phyloP scores from a whole-genome alignment of 2,797 vertebrate genomes.

The Knipowitschia caucasica region DNA sequence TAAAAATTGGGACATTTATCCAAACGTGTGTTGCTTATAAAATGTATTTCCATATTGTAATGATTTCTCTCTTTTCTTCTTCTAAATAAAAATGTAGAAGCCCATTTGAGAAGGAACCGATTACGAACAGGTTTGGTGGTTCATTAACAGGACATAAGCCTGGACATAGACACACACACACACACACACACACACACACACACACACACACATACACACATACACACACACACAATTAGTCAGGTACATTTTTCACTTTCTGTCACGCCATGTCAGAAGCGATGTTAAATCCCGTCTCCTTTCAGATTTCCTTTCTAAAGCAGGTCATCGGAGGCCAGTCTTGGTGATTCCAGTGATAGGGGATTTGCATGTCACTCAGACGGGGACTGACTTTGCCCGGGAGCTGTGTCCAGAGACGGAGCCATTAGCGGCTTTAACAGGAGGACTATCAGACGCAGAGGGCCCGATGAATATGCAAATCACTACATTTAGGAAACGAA shows the following conservation, averaged over 20 bases:
- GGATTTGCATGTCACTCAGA: conserved; percentile 72
- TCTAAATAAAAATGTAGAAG: too few relatives aligned
- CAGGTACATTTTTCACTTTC: conserved; percentile 58
- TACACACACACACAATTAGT: conserved; percentile 65
- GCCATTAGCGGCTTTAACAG: conserved; percentile 41
- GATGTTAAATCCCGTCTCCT: conserved; percentile 21
- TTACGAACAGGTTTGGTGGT: conserved; percentile 10
- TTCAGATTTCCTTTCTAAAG: conserved; percentile 12
- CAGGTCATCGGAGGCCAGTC: conserved; percentile 26
- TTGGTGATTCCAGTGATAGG: conserved; percentile 24
- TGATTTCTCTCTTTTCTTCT: too few relatives aligned
- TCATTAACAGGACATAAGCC: conserved; percentile 45
- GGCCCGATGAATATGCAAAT: conserved; percentile 55
- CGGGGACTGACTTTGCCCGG: conserved; percentile 44
- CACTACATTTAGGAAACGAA: conserved; percentile 26
- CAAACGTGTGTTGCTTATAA: too few relatives aligned
- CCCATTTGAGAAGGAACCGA: background rate
- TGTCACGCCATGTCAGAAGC: conserved; percentile 54
- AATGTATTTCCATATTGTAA: too few relatives aligned
- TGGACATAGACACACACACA: conserved; percentile 46
- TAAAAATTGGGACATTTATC: too few relatives aligned
- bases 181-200: too few relatives aligned
- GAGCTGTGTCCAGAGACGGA: conserved; percentile 49
- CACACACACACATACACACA: conserved; percentile 53
- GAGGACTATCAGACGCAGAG: conserved; percentile 33